Evolutionary conservation across 37 sponge, comb jelly and placozoan species (phyloP), one percentile per base, ranked within the genome.

Genomic region (Theonella swinhoei): DNA sequence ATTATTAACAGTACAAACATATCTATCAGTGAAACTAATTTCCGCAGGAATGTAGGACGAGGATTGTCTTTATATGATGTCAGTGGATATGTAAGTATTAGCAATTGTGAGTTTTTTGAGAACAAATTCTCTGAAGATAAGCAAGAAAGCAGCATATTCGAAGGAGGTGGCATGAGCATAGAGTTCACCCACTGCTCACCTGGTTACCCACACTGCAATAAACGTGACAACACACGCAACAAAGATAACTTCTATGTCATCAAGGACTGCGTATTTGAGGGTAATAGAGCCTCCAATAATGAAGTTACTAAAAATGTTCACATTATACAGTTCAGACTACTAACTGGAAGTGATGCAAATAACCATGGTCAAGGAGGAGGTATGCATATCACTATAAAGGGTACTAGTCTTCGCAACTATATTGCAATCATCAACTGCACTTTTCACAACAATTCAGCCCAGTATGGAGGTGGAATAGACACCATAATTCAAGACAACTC

Each of bases 91-190:
- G 70, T 82, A 24, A 20, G 3, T 4, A 25, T 82, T 3, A 43
- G 9, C 4, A 34, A 47, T 7, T 60, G 65, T 24, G 39, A 47
- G 3, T 72, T 72, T 33, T 26, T 8, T n/a, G 35, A 36, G 39
- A 80, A 66, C 32, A 29, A 3, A 22, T 30, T 80, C 23, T 31
- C 54, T 24, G 70, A 41, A 19, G 31, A 26, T 40, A 70, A 66
- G 37, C 5, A 22, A 3, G 5, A 68, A 20, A 11, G 9, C 3
- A 22, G 3, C 8, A n/a, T n/a, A n/a, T 22, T 14, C 36, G 80
- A 70, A 2, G 80, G 80, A 37, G 80, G 80, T 3, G 70, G 80
- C 7, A 11, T 80, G 26, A 39, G 67, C 80, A 67, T 67, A 24
- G 80, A 80, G 43, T 39, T 40, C 22, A 67, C 69, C 2, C 28